These are phyloP conservation scores for Apteryx owenii DNA, from an alignment of 2,113 vertebrate species.

Conservation along the genomic window DNA sequence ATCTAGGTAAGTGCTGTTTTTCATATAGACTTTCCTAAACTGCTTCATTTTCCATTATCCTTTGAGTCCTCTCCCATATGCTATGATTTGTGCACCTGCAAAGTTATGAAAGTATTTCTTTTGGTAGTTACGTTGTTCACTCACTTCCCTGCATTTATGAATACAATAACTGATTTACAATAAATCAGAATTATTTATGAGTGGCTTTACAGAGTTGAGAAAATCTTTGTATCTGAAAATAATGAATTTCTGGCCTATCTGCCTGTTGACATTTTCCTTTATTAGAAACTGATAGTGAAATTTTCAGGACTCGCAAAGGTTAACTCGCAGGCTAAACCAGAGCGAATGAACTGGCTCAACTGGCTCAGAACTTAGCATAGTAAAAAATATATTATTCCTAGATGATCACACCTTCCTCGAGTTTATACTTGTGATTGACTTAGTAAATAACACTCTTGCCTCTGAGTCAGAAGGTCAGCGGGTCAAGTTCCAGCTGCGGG, in stretches of 20 bases:
- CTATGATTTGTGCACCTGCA: slow-evolving; percentile 77
- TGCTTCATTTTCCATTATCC: slow-evolving; percentile 66
- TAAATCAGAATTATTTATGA: slow-evolving; percentile 78
- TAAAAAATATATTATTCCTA: slow-evolving; percentile 4
- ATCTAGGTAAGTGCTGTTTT: slow-evolving; percentile 44
- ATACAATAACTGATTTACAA: slow-evolving; percentile 59
- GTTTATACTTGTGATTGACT: not conserved
- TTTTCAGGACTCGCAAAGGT: slow-evolving; percentile 44
- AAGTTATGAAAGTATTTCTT: slow-evolving; percentile 77
- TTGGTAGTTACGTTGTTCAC: slow-evolving; percentile 71
- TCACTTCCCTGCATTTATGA: slow-evolving; percentile 67
- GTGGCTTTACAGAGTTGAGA: slow-evolving; percentile 52
- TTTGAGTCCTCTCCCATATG: slow-evolving; percentile 75
- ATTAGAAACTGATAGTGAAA: slow-evolving; percentile 56
- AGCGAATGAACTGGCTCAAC: not conserved
- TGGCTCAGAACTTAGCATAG: not conserved
- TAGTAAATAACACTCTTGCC: not conserved
- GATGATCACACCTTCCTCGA: not conserved
- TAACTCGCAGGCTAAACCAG: not conserved
- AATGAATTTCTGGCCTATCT: slow-evolving; percentile 58
- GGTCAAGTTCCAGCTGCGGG: not conserved
- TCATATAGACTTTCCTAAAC: slow-evolving; percentile 54
- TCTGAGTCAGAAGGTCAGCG: not conserved
- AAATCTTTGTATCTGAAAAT: slow-evolving; percentile 66
- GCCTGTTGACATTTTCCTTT: slow-evolving; percentile 51